Evolutionary conservation across 2,113 vertebrate genomes (phyloP).

Genomic region (Dicerorhinus sumatrensis): DNA sequence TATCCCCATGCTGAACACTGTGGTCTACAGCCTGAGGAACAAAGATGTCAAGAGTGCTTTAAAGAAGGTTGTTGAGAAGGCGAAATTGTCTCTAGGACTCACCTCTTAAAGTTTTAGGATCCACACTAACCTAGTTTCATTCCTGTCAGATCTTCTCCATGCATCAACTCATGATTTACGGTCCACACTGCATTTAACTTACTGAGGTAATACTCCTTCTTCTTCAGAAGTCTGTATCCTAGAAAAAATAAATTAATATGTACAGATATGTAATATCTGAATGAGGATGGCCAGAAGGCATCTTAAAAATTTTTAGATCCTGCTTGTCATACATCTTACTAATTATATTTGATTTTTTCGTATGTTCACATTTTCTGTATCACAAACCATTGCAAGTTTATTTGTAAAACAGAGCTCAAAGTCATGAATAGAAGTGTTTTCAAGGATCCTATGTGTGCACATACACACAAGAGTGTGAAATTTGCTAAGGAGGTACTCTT

Average conservation of each 20-base stretch:
- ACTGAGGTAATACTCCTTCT: background rate
- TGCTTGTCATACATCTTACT: background rate
- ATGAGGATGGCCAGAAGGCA: background rate
- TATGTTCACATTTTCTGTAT: background rate
- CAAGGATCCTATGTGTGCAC: background rate
- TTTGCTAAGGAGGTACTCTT: background rate
- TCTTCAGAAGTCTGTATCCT: background rate
- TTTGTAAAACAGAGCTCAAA: background rate
- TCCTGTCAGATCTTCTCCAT: background rate
- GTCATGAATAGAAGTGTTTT: background rate
- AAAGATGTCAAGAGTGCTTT: background rate
- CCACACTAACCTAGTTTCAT: background rate
- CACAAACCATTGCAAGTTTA: background rate
- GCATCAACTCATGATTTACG: background rate
- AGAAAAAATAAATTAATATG: background rate
- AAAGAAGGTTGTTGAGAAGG: background rate
- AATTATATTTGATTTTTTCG: background rate
- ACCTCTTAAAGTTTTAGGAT: background rate
- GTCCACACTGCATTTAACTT: background rate
- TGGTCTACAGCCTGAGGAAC: background rate
- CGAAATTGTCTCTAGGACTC: background rate
- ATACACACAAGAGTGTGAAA: background rate
- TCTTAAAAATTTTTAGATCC: background rate
- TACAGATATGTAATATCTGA: background rate
- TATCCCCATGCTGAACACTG: background rate